Evolutionary conservation across 2,113 vertebrate species (phyloP).

Genomic region (Pycnonotus jocosus): DNA sequence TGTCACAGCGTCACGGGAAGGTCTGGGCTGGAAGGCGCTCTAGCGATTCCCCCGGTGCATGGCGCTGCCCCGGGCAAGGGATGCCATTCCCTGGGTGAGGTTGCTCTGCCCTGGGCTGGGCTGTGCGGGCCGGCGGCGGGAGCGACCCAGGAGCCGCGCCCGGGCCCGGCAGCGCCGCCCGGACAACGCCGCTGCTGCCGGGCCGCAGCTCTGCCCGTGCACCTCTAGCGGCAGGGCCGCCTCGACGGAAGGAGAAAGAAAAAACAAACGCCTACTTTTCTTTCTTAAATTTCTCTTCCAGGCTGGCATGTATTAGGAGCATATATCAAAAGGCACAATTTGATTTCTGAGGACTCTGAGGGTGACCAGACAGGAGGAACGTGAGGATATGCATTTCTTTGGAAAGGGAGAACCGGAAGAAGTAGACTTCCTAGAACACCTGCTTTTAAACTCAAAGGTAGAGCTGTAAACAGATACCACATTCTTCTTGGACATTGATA

Average conservation of each 20-base stretch:
- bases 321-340: fast-evolving
- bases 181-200: fast-evolving
- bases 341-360: neutral
- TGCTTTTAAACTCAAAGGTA: neutral
- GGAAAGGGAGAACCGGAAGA: neutral
- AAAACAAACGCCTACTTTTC: neutral
- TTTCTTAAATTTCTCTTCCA: neutral
- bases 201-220: neutral
- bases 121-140: neutral
- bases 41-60: fast-evolving
- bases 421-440: neutral
- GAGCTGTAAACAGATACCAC: neutral
- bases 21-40: neutral
- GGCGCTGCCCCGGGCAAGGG: neutral
- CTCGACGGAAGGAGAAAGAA: fast-evolving
- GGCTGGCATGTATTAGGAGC: neutral
- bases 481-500: neutral
- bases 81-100: neutral
- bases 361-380: neutral
- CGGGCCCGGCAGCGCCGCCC: neutral
- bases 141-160: neutral
- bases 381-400: neutral
- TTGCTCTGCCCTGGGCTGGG: fast-evolving
- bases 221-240: neutral
- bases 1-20: fast-evolving